Conservation (phyloP, 2,888 invertebrate species). For the Ommatoiulus sabulosus region DNA sequence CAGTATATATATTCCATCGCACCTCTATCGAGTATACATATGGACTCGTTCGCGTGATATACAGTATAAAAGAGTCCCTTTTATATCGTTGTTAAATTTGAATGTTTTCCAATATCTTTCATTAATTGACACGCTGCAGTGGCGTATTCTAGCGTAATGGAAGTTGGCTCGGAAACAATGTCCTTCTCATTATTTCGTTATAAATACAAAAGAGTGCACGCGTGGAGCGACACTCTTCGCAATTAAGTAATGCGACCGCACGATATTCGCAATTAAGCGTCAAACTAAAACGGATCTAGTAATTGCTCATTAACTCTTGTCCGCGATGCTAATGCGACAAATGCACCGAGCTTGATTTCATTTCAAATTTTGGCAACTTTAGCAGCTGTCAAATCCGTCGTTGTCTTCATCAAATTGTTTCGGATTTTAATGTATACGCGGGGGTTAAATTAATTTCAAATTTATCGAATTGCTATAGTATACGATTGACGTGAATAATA, state of each 20-base stretch:
- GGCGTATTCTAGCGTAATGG: background rate
- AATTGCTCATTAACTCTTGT: background rate
- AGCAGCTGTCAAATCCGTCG: no score
- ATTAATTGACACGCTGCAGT: constrained; percentile 28
- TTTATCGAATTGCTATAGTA: no score
- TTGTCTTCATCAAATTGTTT: no score
- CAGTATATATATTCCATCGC: background rate
- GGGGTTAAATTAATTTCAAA: no score
- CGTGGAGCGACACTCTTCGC: background rate
- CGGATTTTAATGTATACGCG: no score
- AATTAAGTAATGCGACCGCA: constrained; percentile 20
- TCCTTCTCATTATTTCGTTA: constrained; percentile 17
- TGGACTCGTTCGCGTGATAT: background rate
- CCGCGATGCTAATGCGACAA: background rate
- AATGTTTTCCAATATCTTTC: constrained; percentile 36
- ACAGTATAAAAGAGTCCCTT: background rate
- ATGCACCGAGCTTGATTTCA: background rate
- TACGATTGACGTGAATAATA: no score
- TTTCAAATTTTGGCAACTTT: background rate
- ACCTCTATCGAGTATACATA: background rate
- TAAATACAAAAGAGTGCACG: constrained; percentile 4
- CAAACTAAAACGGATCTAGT: background rate
- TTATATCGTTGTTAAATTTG: constrained; percentile 4
- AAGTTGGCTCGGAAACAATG: constrained; percentile 18
- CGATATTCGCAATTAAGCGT: background rate